Base-by-base conservation (phyloP, 2,797 vertebrate genomes). In the Lagodon rhomboides region DNA sequence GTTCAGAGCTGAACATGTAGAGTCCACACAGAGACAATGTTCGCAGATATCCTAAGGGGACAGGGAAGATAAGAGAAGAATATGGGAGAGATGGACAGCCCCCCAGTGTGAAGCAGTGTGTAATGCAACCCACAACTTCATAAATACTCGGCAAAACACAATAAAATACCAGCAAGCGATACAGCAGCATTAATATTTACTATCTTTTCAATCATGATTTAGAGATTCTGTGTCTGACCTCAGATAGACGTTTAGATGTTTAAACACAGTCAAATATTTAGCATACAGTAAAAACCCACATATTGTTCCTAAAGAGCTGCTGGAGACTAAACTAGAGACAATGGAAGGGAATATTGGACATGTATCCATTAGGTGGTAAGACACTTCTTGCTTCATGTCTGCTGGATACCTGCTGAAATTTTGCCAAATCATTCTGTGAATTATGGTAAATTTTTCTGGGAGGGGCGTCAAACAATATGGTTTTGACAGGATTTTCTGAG, bases 51-150 rank as follows among this genome's bases (percentile, higher is more conserved):
- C 65, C 46, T 44, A 7, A 51, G 47, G 65, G 22, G 38, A 49
- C 20, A 59, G 53, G n/a, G 38, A 16, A 68, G 46, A 65, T 47
- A 34, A 53, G 12, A 49, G 41, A 34, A 22, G 1, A 54, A 68
- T 51, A 68, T 15, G 20, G 23, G 53, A 73, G 62, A 56, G 64
- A 51, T 23, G 34, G 22, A 63, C 18, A 5, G 43, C 22, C 13
- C 0, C 27, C 7, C 17, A 13, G 10, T 10, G 44, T 59, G 16
- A 54, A 64, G 34, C 64, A 30, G 43, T 22, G 12, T 64, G 16
- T 65, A 34, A 66, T 65, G 58, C 63, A 76, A 56, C 68, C 17
- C 38, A 61, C 47, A 65, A 27, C 8, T 30, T 68, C 2, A 23
- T n/a, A 53, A 13, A 43, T 58, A n/a, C 25, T 59, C 60, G 27